A percentile compares a stretch with the other conserved stretches of the same genome.
phyloP scores from a whole-genome alignment of 1,140 invertebrate species.

The Aphelinus atriplicis region DNA sequence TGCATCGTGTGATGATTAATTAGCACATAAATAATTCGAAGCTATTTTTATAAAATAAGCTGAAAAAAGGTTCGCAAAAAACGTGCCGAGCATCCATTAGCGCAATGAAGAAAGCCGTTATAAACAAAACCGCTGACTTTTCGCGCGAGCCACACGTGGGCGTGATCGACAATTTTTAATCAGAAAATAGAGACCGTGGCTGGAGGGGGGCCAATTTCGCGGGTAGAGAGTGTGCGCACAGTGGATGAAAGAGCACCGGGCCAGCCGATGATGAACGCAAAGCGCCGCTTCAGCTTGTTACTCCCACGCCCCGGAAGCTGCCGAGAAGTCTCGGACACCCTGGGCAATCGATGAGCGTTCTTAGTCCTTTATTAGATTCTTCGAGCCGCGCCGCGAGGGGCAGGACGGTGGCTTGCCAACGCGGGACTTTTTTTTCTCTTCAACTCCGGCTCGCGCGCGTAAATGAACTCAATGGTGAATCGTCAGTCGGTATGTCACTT shows the following conservation, averaged over 20 bases:
- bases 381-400: background rate
- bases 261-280: background rate
- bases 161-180: slow-evolving; percentile 37
- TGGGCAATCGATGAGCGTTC: too few relatives aligned
- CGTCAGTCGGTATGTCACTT: too few relatives aligned
- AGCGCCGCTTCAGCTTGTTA: background rate
- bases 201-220: slow-evolving; percentile 7
- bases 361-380: too few relatives aligned
- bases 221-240: background rate
- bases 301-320: too few relatives aligned
- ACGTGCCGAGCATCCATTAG: slow-evolving; percentile 1
- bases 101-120: slow-evolving; percentile 2
- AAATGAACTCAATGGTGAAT: too few relatives aligned
- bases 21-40: too few relatives aligned
- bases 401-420: too few relatives aligned
- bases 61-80: slow-evolving; percentile 2
- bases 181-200: slow-evolving; percentile 16
- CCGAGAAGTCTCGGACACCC: too few relatives aligned
- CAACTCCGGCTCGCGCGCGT: too few relatives aligned
- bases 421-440: too few relatives aligned
- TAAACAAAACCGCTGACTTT: background rate
- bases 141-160: slow-evolving; percentile 1
- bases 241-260: background rate
- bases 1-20: too few relatives aligned
- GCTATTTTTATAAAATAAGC: too few relatives aligned